Percentiles rank a stretch among this genome's conserved stretches.
These are phyloP conservation scores for Chironomus striatipennis DNA, from an alignment of 1,140 invertebrate species.

Conservation along the genomic window DNA sequence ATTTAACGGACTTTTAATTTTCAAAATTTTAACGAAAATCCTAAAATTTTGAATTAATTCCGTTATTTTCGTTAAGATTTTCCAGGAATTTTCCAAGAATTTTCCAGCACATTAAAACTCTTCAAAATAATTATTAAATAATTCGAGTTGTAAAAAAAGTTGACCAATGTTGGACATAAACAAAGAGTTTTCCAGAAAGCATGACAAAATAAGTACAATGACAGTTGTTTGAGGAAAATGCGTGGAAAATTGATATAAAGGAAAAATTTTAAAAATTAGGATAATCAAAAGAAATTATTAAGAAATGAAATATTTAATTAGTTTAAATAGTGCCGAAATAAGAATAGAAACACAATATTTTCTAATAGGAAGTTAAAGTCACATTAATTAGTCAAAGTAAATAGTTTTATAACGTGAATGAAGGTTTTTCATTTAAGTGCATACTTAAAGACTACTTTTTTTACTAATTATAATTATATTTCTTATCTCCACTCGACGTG, in stretches of 20 bases:
- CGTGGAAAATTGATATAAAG: background rate
- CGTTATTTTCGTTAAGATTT: too few relatives aligned
- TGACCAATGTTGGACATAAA: too few relatives aligned
- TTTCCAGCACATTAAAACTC: too few relatives aligned
- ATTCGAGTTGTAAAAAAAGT: too few relatives aligned
- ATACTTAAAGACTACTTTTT: background rate
- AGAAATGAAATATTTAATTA: background rate
- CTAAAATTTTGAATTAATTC: too few relatives aligned
- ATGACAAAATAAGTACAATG: too few relatives aligned
- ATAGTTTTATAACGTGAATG: background rate
- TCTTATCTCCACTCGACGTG: background rate
- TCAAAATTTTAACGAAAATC: too few relatives aligned
- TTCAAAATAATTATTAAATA: too few relatives aligned
- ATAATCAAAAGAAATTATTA: background rate
- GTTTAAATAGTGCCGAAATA: background rate
- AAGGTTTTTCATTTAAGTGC: background rate
- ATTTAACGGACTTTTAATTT: too few relatives aligned
- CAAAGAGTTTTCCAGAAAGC: too few relatives aligned
- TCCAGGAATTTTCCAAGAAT: too few relatives aligned
- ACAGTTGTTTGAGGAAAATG: too few relatives aligned
- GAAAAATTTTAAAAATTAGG: background rate
- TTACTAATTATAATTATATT: background rate
- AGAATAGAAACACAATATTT: background rate
- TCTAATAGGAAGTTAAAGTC: background rate
- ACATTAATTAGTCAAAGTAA: background rate